These are phyloP conservation scores for Melipona beecheii DNA, from an alignment of 2,888 invertebrate species.

Conservation along the genomic window DNA sequence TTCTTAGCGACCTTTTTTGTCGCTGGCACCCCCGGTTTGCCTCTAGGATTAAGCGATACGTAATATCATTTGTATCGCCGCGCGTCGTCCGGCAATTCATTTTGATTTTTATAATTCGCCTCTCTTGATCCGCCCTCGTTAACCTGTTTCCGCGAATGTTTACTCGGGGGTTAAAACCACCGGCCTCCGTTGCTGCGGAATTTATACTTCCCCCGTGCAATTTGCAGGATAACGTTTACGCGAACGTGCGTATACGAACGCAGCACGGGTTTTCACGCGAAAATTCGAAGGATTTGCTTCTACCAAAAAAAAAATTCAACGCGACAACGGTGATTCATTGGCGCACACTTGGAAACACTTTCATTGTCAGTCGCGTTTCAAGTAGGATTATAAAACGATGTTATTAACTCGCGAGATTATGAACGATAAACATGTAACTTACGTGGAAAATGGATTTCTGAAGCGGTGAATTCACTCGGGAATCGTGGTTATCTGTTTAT, in stretches of 20 bases:
- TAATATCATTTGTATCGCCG: neutral
- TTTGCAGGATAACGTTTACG: neutral
- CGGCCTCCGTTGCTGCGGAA: neutral
- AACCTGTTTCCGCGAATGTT: conserved; percentile 3
- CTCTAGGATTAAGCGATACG: neutral
- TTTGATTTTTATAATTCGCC: conserved; percentile 11
- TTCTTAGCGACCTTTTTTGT: neutral
- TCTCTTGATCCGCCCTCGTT: neutral
- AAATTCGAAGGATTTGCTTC: neutral
- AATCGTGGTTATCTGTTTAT: too few relatives aligned
- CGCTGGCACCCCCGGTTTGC: neutral
- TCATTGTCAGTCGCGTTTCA: too few relatives aligned
- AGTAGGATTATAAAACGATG: too few relatives aligned
- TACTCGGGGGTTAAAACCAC: neutral
- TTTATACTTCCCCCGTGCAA: neutral
- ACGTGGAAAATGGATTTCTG: too few relatives aligned
- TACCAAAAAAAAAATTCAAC: neutral
- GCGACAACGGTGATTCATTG: neutral
- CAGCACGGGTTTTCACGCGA: neutral
- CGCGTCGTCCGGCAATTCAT: neutral
- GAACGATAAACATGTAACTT: too few relatives aligned
- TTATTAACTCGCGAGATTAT: too few relatives aligned
- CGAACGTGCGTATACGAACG: neutral
- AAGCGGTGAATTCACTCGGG: too few relatives aligned
- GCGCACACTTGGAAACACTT: too few relatives aligned